Evolutionary conservation across 2,113 vertebrate species (phyloP), one percentile per base, ranked within the genome.

Genomic region (Sinosuthora webbiana): DNA sequence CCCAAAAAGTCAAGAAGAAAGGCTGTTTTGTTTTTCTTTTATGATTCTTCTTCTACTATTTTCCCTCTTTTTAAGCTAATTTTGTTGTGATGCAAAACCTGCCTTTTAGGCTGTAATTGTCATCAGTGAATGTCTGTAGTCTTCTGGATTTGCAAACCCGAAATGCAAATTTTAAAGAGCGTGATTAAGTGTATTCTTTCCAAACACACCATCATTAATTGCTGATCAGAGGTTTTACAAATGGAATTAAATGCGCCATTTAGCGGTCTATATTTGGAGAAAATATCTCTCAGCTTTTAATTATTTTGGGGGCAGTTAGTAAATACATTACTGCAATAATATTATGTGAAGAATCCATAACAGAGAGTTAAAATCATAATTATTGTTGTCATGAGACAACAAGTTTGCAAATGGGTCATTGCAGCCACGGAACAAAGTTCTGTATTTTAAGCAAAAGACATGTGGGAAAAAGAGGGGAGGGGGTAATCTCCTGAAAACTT

Each of bases 381-480:
- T 57, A 71, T 8, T 64, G 33, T 20, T 3, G 7, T 4, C 1
- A 6, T 33, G 11, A 63, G 41, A 37, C 41, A 68, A 60, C 5
- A 65, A 18, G 17, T 60, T 42, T 69, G 39, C 35, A 77, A 35
- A 24, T 18, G 80, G 8, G 24, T 75, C 4, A 5, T 16, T 67
- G 47, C 12, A 79, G 16, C 4, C 10, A 30, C 3, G 63, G 12
- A 71, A 83, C 16, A 31, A 59, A 63, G 10, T 42, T 18, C 4
- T 42, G 23, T 35, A 52, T 64, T 79, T 70, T 19, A 62, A 76
- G 11, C 6, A 63, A 67, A 65, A 25, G 2, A 28, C n/a, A n/a
- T 0, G 7, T 39, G 12, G 2, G 9, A 21, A 2, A 9, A 25
- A 82, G n/a, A n/a, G n/a, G n/a, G 63, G 21, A 45, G 22, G 33